These are phyloP conservation scores for Atta cephalotes DNA, from an alignment of 1,140 invertebrate genomes.

Conservation along the genomic window DNA sequence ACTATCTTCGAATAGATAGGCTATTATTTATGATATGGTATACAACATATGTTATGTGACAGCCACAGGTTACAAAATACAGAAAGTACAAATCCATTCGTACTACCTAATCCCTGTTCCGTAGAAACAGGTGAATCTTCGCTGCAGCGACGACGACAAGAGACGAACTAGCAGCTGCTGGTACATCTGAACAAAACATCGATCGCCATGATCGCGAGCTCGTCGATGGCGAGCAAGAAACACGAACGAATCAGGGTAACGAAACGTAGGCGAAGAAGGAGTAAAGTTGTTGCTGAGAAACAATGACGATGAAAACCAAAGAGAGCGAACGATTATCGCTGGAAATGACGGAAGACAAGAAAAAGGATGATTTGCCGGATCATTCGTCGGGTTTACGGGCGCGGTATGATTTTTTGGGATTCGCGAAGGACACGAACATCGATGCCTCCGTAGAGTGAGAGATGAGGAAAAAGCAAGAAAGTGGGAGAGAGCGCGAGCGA, in stretches of 20 bases:
- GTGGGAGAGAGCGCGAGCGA: slow-evolving; percentile 56
- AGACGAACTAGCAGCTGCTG: slow-evolving; percentile 20
- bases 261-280: slow-evolving; percentile 21
- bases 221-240: slow-evolving; percentile 33
- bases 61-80: slow-evolving; percentile 20
- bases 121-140: slow-evolving; percentile 18
- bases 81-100: not conserved
- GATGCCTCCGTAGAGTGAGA: slow-evolving; percentile 51
- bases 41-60: not conserved
- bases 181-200: slow-evolving; percentile 39
- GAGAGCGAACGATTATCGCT: slow-evolving; percentile 53
- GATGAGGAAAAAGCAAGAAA: slow-evolving; percentile 56
- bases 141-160: not conserved
- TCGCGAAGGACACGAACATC: slow-evolving; percentile 72
- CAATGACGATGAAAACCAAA: slow-evolving; percentile 60
- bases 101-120: not conserved
- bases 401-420: slow-evolving; percentile 75
- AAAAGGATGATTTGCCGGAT: slow-evolving; percentile 54
- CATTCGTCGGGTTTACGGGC: slow-evolving; percentile 67
- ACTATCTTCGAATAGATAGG: slow-evolving; percentile 9
- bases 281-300: slow-evolving; percentile 38
- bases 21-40: slow-evolving; percentile 11
- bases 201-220: slow-evolving; percentile 41
- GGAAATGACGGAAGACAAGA: slow-evolving; percentile 53
- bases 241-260: slow-evolving; percentile 35